These are phyloP conservation scores for Lathronympha strigana DNA, from an alignment of 2,888 invertebrate species.

Conservation along the genomic window DNA sequence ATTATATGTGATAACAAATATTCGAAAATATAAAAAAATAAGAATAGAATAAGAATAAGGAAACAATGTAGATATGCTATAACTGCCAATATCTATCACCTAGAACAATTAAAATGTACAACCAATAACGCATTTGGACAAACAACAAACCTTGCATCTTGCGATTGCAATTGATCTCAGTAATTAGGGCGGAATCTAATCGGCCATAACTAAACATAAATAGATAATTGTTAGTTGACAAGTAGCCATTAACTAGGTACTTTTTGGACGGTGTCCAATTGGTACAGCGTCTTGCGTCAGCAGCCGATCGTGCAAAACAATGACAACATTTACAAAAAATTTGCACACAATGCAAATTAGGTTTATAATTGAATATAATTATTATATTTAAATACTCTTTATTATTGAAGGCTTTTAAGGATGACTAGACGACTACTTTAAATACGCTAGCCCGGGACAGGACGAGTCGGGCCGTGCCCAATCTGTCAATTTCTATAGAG, in stretches of 20 bases:
- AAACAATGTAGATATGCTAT: no score
- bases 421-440: no score
- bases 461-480: no score
- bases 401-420: not conserved
- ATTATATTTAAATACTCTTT: not conserved
- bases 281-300: conserved; percentile 24
- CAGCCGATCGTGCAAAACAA: conserved; percentile 7
- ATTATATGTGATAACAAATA: no score
- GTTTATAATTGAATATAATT: not conserved
- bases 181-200: conserved; percentile 20
- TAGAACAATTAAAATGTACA: no score
- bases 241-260: conserved; percentile 25
- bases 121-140: not conserved
- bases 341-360: conserved; percentile 30
- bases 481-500: no score
- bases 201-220: conserved; percentile 23
- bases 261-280: conserved; percentile 27
- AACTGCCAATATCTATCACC: not conserved
- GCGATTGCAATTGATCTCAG: conserved; percentile 2
- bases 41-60: no score
- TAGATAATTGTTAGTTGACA: conserved; percentile 29
- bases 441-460: no score
- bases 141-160: not conserved
- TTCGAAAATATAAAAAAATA: no score
- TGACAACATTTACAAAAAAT: conserved; percentile 12